Base-by-base conservation (phyloP, 2,113 vertebrate genomes). In the Podarcis muralis region DNA sequence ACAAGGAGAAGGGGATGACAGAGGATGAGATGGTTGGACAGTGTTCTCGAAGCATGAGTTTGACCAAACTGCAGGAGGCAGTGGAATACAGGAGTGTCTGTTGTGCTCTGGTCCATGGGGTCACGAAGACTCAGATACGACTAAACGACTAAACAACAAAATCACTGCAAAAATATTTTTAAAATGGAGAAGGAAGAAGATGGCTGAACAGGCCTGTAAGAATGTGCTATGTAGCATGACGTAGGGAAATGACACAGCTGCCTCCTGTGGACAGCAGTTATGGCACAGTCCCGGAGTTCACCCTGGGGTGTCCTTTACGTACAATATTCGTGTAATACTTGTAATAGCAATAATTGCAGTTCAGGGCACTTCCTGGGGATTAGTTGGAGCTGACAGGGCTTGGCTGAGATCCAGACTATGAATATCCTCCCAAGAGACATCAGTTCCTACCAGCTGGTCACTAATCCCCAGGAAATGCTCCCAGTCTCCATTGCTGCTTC, bases 381-480 rank as follows among this genome's bases (percentile, higher is more conserved):
- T 92, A 78, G 84, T 69, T 35, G 74, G 40, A 77, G 74, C 62
- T 88, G 87, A 77, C 74, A 35, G 59, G 13, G 16, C 75, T 84
- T 88, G 89, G 78, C 87, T 93, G 86, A 62, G 85, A 87, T 92
- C 91, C 93, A 91, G 89, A 83, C 35, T 68, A 87, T 87, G 90
- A 92, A 90, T 86, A 83, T 90, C 43, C 86, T 88, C 84, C 72
- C 92, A 91, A 93, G 88, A 91, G 92, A 87, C 93, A 88, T 92
- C 68, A 92, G 57, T 81, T 93, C 88, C 90, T 94, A 80, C 86
- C 88, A 96, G 93, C 87, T 85, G 92, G 91, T 92, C 90, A 87
- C 84, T 95, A 96, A 94, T 94, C 84, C 87, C 43, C 93, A 91
- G 93, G 95, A 94, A 96, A 90, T 95, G 83, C 90, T 89, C 93